Evolutionary conservation across 1,140 invertebrate genomes (phyloP).

Genomic region (Platyura marginata): DNA sequence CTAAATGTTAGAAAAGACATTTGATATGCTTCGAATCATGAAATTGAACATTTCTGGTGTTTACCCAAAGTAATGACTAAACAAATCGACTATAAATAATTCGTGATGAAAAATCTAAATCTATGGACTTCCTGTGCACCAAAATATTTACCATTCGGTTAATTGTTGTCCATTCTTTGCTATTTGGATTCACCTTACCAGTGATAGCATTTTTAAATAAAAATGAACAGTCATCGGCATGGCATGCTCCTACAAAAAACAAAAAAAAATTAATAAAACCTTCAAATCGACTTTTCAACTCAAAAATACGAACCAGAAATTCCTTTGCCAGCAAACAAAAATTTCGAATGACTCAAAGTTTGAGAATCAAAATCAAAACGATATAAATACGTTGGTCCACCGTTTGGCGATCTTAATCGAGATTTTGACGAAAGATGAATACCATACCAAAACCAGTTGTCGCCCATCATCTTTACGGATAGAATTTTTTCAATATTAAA

Average conservation of each 20-base stretch:
- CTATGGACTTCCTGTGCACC: too few relatives aligned
- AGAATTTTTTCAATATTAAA: neutral
- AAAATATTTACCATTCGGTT: constrained; percentile 25
- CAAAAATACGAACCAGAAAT: neutral
- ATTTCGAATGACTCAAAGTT: constrained; percentile 14
- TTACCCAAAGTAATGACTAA: too few relatives aligned
- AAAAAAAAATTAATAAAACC: constrained; percentile 9
- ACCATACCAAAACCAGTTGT: constrained; percentile 20
- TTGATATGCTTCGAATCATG: too few relatives aligned
- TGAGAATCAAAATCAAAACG: constrained; percentile 24
- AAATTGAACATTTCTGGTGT: too few relatives aligned
- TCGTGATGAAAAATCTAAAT: too few relatives aligned
- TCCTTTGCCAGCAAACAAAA: constrained; percentile 12
- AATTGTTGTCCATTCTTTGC: constrained; percentile 18
- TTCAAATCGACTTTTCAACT: constrained; percentile 6
- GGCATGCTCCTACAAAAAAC: constrained; percentile 35
- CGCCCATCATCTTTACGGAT: neutral
- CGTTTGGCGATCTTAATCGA: constrained; percentile 11
- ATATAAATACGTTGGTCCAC: constrained; percentile 26
- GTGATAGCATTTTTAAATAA: constrained; percentile 31
- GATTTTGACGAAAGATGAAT: constrained; percentile 19
- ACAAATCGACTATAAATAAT: too few relatives aligned
- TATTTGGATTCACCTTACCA: constrained; percentile 12
- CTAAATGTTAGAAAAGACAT: too few relatives aligned
- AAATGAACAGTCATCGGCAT: constrained; percentile 44